These are phyloP conservation scores for Pteria penguin DNA, from an alignment of 2,888 invertebrate species.

Conservation along the genomic window DNA sequence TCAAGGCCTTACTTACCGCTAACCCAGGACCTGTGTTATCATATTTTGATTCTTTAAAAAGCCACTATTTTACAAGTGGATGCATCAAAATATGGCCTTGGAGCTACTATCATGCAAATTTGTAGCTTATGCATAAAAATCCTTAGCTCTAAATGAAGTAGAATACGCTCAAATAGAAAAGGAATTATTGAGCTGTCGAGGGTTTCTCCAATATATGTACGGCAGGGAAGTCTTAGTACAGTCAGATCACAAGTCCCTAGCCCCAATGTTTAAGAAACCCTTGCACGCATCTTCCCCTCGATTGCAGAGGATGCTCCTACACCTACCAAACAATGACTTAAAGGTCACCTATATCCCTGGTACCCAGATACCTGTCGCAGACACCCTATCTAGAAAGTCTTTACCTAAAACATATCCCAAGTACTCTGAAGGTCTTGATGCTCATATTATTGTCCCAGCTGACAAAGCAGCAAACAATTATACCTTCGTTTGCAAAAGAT, in stretches of 20 bases:
- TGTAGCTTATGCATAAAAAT: conserved; percentile 36
- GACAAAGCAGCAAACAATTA: no score
- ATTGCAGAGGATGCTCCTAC: not conserved
- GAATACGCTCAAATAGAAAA: conserved; percentile 43
- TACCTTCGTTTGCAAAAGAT: no score
- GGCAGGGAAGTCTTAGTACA: conserved; percentile 19
- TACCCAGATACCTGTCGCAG: conserved; percentile 38
- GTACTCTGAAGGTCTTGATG: conserved; percentile 25
- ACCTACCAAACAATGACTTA: not conserved
- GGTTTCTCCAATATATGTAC: conserved; percentile 25
- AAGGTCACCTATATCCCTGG: conserved; percentile 27
- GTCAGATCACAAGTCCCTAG: conserved; percentile 23
- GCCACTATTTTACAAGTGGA: conserved; percentile 8
- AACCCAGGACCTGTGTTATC: conserved; percentile 23
- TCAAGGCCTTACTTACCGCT: conserved; percentile 17
- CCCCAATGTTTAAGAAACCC: conserved; percentile 26
- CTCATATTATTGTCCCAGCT: no score
- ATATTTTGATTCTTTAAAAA: conserved; percentile 27
- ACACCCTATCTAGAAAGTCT: conserved; percentile 38
- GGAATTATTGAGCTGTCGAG: conserved; percentile 33
- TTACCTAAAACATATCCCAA: conserved; percentile 27
- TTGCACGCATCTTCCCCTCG: not conserved
- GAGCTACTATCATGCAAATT: conserved; percentile 30
- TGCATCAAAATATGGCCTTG: conserved; percentile 20
- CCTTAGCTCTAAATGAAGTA: conserved; percentile 13